Evolutionary conservation across 2,797 vertebrate genomes (phyloP).

Genomic region (Catamblyrhynchus diadema): DNA sequence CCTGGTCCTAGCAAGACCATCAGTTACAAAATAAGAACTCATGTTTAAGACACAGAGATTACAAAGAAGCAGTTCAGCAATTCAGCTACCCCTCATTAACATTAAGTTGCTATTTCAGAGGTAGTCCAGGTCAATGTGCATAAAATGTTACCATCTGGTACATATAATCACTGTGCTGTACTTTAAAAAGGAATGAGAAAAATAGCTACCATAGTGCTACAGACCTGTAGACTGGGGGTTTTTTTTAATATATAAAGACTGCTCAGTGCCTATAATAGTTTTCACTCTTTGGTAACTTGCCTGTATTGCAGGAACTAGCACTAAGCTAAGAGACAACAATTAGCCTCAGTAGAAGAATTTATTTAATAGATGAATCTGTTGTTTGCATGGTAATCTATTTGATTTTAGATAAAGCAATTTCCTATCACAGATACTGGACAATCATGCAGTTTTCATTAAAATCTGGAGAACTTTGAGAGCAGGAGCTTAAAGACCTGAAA

Average conservation of each 20-base stretch:
- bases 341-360: neutral
- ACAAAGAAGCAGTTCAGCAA: neutral
- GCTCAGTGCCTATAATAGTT: neutral
- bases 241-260: neutral
- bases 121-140: slow-evolving; percentile 34
- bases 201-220: neutral
- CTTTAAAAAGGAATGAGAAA: neutral
- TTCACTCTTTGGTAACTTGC: neutral
- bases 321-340: neutral
- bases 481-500: neutral
- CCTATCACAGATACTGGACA: neutral
- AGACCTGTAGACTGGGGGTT: neutral
- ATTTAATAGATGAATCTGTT: neutral
- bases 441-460: neutral
- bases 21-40: neutral
- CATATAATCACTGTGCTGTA: neutral
- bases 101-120: slow-evolving; percentile 51
- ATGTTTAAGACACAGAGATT: neutral
- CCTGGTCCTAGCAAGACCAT: neutral
- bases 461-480: neutral
- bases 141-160: slow-evolving; percentile 55
- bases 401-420: neutral
- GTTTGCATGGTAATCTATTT: neutral
- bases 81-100: slow-evolving; percentile 28
- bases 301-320: neutral